A percentile compares a stretch with the other conserved stretches of the same genome.
These are phyloP conservation scores for Tolypeutes matacus DNA, from an alignment of 2,797 vertebrate genomes.

Conservation along the genomic window DNA sequence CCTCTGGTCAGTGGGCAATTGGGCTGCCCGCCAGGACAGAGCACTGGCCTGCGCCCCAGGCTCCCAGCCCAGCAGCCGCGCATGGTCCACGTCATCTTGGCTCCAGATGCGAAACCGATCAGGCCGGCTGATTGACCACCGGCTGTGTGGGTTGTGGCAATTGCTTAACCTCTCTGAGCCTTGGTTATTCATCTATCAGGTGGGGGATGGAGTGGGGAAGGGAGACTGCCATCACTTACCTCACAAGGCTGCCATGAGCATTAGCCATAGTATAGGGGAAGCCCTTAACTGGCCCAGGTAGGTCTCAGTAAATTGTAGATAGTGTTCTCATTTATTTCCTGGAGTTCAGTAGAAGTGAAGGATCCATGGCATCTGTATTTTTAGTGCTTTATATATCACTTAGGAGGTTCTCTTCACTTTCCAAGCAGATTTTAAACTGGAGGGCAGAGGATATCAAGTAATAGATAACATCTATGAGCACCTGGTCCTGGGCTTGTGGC, in stretches of 20 bases:
- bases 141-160: background rate
- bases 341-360: background rate
- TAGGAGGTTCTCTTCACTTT: background rate
- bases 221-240: background rate
- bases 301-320: background rate
- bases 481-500: background rate
- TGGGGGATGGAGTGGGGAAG: background rate
- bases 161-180: background rate
- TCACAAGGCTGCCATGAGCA: background rate
- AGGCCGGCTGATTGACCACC: background rate
- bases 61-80: background rate
- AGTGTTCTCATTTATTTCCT: background rate
- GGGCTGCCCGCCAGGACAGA: constrained; percentile 43
- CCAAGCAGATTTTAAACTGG: background rate
- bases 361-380: accelerated
- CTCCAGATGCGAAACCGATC: background rate
- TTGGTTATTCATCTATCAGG: background rate
- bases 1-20: background rate
- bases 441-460: background rate
- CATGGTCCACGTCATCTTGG: background rate
- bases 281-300: background rate
- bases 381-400: background rate
- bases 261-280: accelerated
- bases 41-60: background rate
- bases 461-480: background rate